Evolutionary conservation across 2,797 vertebrate species (phyloP).

Genomic region (Trachurus trachurus): DNA sequence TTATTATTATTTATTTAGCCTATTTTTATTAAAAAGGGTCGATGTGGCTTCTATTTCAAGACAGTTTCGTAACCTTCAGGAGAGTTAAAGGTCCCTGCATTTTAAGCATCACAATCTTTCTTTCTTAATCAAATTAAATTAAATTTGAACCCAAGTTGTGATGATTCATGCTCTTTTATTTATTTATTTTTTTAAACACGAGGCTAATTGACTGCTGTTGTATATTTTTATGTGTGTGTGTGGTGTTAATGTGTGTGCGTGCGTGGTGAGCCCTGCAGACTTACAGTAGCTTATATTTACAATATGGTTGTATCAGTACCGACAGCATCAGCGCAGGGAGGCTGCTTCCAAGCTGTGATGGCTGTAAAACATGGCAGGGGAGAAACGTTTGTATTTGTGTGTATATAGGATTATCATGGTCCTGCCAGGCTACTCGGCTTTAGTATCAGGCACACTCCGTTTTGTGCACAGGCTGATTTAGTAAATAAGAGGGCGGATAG

Average conservation of each 20-base stretch:
- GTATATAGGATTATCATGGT: constrained; percentile 71
- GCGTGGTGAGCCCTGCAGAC: constrained; percentile 13
- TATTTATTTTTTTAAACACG: constrained; percentile 33
- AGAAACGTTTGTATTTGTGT: constrained; percentile 58
- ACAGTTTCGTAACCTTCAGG: constrained; percentile 31
- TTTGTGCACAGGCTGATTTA: constrained; percentile 91
- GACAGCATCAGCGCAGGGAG: constrained; percentile 13
- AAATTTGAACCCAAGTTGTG: constrained; percentile 20
- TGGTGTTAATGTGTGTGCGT: not conserved
- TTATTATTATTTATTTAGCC: not conserved
- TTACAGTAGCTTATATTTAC: constrained; percentile 17
- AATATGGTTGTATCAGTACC: constrained; percentile 8
- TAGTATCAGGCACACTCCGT: constrained; percentile 96
- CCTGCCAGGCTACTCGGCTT: constrained; percentile 87
- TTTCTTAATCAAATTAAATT: constrained; percentile 38
- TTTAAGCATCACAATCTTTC: constrained; percentile 21
- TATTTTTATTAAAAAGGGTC: constrained; percentile 8
- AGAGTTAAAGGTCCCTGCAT: constrained; percentile 10
- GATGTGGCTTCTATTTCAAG: constrained; percentile 38
- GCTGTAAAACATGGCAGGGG: constrained; percentile 40
- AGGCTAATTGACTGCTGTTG: constrained; percentile 30
- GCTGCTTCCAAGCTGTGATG: constrained; percentile 17
- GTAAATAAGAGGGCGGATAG: constrained; percentile 99
- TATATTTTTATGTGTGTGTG: not conserved
- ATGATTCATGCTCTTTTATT: constrained; percentile 44